A percentile compares a stretch with the other conserved stretches of the same genome.
These are phyloP conservation scores for Sterrhoptilus dennistouni DNA, from an alignment of 2,113 vertebrate genomes.

Conservation along the genomic window DNA sequence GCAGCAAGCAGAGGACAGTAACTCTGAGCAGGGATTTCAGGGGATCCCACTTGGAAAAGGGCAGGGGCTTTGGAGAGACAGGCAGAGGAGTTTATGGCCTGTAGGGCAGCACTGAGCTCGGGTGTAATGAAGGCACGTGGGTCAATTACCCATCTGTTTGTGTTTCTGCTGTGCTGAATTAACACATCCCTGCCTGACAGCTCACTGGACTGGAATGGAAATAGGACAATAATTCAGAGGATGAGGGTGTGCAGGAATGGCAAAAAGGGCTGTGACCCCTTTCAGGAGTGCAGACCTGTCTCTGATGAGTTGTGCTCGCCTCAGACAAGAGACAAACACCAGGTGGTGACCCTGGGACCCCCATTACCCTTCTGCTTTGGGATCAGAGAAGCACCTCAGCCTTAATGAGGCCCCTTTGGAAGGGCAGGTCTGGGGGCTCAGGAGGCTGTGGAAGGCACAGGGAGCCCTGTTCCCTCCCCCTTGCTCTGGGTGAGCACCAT, in stretches of 20 bases:
- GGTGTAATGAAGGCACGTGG: slow-evolving; percentile 56
- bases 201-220: slow-evolving; percentile 72
- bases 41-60: neutral
- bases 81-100: slow-evolving; percentile 55
- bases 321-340: slow-evolving; percentile 3
- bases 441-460: neutral
- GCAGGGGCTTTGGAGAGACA: slow-evolving; percentile 44
- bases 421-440: neutral
- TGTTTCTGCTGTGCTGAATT: slow-evolving; percentile 67
- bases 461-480: neutral
- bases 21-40: neutral
- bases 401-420: neutral
- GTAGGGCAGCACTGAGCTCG: slow-evolving; percentile 46
- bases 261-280: slow-evolving; percentile 59
- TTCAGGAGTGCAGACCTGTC: slow-evolving; percentile 63
- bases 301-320: slow-evolving; percentile 37
- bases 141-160: slow-evolving; percentile 80
- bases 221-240: slow-evolving; percentile 71
- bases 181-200: slow-evolving; percentile 69
- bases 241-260: slow-evolving; percentile 62
- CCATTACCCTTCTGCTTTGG: neutral
- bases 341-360: neutral
- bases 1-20: neutral
- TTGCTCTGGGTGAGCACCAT: neutral
- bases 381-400: neutral